Conservation (phyloP, 1,140 invertebrate genomes). For the Listronotus bonariensis region DNA sequence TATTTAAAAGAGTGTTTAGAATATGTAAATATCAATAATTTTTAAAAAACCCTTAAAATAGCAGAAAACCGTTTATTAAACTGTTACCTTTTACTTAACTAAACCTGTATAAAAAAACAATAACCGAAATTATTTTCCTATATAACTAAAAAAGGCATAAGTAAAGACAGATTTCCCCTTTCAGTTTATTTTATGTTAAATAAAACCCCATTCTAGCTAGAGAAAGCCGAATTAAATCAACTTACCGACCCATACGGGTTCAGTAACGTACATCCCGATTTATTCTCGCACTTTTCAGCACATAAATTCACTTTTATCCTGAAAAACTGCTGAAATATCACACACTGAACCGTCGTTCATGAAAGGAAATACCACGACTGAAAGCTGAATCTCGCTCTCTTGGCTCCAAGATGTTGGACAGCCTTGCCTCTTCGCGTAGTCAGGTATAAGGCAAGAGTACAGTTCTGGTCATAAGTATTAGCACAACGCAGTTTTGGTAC, state of each 20-base stretch:
- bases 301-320: background rate
- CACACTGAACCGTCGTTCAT: background rate
- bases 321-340: conserved; percentile 2
- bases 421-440: conserved; percentile 29
- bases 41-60: too few relatives aligned
- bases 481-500: conserved; percentile 4
- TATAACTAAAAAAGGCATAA: too few relatives aligned
- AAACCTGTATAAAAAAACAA: too few relatives aligned
- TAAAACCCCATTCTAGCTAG: background rate
- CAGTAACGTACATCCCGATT: conserved; percentile 15
- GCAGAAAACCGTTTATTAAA: too few relatives aligned
- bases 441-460: conserved; percentile 30
- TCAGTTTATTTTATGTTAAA: too few relatives aligned
- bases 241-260: conserved; percentile 18
- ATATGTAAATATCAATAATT: too few relatives aligned
- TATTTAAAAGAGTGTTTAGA: too few relatives aligned
- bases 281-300: background rate
- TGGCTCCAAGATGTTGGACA: conserved; percentile 21
- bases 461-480: conserved; percentile 22
- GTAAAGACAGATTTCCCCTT: too few relatives aligned
- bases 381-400: conserved; percentile 20
- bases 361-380: conserved; percentile 21
- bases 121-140: too few relatives aligned
- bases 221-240: background rate
- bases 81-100: too few relatives aligned